Evolutionary conservation across 2,888 invertebrate species (phyloP).

Genomic region (Mystacides longicornis): DNA sequence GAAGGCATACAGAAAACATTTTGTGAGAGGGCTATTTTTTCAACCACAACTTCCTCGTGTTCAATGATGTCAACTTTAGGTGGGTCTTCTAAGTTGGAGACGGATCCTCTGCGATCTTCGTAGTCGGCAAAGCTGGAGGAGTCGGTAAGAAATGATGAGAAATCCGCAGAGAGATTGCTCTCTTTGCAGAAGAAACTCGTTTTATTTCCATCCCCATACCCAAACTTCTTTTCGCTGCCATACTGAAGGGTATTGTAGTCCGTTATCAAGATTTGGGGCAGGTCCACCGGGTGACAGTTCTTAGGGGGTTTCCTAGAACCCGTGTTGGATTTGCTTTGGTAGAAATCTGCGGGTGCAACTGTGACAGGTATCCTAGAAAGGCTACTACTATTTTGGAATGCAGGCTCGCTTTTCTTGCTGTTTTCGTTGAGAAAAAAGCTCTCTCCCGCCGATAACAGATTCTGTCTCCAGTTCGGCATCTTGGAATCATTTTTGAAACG

Average conservation of each 20-base stretch:
- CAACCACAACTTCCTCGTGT: conserved; percentile 33
- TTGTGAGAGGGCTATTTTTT: conserved; percentile 44
- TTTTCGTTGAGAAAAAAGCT: conserved; percentile 32
- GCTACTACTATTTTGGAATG: conserved; percentile 44
- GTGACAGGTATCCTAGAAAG: conserved; percentile 44
- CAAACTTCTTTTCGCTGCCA: conserved; percentile 26
- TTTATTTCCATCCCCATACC: conserved; percentile 19
- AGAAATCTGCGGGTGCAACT: conserved; percentile 35
- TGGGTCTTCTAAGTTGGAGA: conserved; percentile 28
- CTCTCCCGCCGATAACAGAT: conserved; percentile 49
- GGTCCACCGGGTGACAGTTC: conserved; percentile 40
- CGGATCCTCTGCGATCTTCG: conserved; percentile 41
- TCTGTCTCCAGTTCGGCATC: conserved; percentile 51
- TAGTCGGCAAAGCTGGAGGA: conserved; percentile 47
- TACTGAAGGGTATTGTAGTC: conserved; percentile 30
- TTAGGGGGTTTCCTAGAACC: conserved; percentile 32
- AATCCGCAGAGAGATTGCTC: conserved; percentile 33
- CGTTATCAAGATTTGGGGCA: conserved; percentile 35
- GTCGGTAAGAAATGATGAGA: conserved; percentile 44
- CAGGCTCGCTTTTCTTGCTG: neutral
- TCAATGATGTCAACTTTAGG: conserved; percentile 31
- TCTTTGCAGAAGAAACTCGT: conserved; percentile 22
- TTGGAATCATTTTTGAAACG: conserved; percentile 30
- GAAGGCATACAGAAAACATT: conserved; percentile 42
- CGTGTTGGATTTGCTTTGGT: conserved; percentile 33